Percentiles rank a stretch among this genome's conserved stretches.
These are phyloP conservation scores for Tiliacea aurago DNA, from an alignment of 2,888 invertebrate genomes.

Conservation along the genomic window DNA sequence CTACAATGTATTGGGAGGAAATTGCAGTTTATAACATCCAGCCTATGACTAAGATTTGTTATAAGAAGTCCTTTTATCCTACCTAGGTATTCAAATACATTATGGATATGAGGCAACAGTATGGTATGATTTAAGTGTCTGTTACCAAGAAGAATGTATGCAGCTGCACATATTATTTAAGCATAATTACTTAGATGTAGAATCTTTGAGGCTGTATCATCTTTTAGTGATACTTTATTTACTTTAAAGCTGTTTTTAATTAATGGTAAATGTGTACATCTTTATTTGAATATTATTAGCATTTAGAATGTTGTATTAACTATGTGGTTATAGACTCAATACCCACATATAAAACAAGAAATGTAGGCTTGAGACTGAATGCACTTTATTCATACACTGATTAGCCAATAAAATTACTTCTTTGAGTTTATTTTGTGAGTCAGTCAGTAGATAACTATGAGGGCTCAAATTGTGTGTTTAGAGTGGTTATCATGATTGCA, in stretches of 20 bases:
- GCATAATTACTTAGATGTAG: conserved; percentile 2
- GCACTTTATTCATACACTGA: neutral
- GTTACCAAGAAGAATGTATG: conserved; percentile 27
- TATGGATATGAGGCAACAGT: conserved; percentile 16
- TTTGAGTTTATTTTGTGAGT: neutral
- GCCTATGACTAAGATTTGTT: conserved; percentile 33
- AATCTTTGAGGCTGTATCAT: neutral
- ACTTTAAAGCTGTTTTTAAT: conserved; percentile 3
- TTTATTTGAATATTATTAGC: neutral
- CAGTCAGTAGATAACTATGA: neutral
- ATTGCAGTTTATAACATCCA: conserved; percentile 26
- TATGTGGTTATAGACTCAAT: neutral
- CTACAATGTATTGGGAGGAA: conserved; percentile 28
- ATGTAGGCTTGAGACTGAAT: conserved; percentile 15
- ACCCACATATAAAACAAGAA: conserved; percentile 4
- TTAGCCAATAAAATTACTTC: neutral
- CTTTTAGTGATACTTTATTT: neutral
- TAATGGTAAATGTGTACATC: neutral
- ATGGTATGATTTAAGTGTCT: conserved; percentile 29
- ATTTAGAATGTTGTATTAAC: neutral
- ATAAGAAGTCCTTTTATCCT: conserved; percentile 13
- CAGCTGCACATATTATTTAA: conserved; percentile 42
- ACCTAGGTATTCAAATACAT: conserved; percentile 32
- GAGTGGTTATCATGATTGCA: neutral
- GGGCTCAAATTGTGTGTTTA: neutral